Conservation (phyloP, 2,888 invertebrate species). For the Mesodorylaimus sp. region DNA sequence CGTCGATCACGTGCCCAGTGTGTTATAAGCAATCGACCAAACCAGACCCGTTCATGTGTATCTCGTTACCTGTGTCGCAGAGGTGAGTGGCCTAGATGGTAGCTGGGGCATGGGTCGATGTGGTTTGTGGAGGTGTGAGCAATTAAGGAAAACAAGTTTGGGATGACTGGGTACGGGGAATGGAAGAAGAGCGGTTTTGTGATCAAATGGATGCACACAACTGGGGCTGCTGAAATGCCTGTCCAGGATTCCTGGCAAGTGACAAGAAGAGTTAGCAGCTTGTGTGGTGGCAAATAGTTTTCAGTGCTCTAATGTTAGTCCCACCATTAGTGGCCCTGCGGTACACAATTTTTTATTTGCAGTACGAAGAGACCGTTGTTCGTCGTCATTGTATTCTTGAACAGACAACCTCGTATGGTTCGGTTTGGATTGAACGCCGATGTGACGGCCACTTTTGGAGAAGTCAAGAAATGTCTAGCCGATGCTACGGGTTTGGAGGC, state of each 20-base stretch:
- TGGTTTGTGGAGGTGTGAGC: not conserved
- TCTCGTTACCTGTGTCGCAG: conserved; percentile 61
- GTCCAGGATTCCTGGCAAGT: no score
- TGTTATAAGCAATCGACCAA: conserved; percentile 84
- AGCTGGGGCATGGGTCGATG: not conserved
- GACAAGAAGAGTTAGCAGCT: no score
- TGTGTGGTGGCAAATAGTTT: no score
- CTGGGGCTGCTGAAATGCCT: no score
- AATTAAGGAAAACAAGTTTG: not conserved
- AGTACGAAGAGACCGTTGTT: conserved; percentile 11
- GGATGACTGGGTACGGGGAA: not conserved
- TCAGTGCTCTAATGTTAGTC: no score
- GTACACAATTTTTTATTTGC: not conserved
- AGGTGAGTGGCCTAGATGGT: not conserved
- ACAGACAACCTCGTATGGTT: conserved; percentile 8
- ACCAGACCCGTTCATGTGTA: conserved; percentile 89
- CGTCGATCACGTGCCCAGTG: conserved; percentile 78
- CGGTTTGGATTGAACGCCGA: conserved; percentile 11
- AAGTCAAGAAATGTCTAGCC: conserved; percentile 10
- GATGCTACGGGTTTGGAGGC: conserved; percentile 3
- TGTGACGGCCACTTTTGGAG: conserved; percentile 8
- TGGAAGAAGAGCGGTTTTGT: not conserved
- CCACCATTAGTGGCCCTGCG: no score
- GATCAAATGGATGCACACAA: no score
- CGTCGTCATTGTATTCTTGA: conserved; percentile 9